These are phyloP conservation scores for Camponotus fellah DNA, from an alignment of 2,888 invertebrate species.

Conservation along the genomic window DNA sequence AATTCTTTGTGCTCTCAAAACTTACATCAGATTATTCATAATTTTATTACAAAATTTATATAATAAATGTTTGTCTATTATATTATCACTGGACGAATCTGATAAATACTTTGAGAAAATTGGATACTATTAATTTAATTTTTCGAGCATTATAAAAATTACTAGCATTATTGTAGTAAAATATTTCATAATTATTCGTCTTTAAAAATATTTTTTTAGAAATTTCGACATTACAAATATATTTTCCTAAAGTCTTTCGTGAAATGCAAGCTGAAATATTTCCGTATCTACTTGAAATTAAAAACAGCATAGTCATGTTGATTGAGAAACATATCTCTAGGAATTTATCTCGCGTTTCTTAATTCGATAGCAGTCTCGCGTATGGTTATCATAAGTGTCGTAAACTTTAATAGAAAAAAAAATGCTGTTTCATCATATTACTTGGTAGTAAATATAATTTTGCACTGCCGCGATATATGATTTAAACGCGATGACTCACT, in stretches of 20 bases:
- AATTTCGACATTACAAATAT: background rate
- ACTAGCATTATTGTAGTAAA: background rate
- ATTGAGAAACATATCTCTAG: slow-evolving; percentile 7
- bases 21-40: background rate
- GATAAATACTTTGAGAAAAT: background rate
- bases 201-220: background rate
- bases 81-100: background rate
- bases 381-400: slow-evolving; percentile 15
- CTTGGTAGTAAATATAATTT: slow-evolving; percentile 33
- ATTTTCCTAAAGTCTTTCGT: background rate
- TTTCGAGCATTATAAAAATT: background rate
- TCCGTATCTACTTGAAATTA: background rate
- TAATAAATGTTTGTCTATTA: background rate
- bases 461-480: slow-evolving; percentile 31
- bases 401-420: slow-evolving; percentile 27
- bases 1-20: background rate
- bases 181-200: slow-evolving; percentile 17
- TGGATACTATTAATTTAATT: background rate
- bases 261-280: background rate
- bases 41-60: background rate
- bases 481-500: slow-evolving; percentile 36
- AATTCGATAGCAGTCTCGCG: slow-evolving; percentile 4
- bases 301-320: background rate
- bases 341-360: slow-evolving; percentile 23
- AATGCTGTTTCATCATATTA: slow-evolving; percentile 32